Conservation (phyloP, 1,140 invertebrate genomes). For the Calycopis cecrops region DNA sequence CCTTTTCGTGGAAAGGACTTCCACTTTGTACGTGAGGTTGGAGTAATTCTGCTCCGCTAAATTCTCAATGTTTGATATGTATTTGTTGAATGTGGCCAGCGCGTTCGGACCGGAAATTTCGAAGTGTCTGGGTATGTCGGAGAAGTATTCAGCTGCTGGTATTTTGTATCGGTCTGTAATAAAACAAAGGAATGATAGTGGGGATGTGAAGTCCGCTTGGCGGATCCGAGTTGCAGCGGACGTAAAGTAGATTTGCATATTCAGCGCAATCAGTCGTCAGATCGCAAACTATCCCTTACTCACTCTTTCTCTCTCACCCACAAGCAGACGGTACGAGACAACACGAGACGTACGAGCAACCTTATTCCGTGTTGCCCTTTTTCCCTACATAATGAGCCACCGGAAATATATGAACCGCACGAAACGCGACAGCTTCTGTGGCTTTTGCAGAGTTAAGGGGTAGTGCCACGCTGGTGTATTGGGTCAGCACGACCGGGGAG, state of each 20-base stretch:
- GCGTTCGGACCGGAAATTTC: constrained; percentile 44
- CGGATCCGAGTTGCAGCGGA: background rate
- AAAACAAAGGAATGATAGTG: constrained; percentile 15
- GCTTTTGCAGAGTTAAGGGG: no score
- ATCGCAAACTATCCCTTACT: no score
- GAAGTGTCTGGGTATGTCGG: constrained; percentile 49
- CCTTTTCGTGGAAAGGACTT: constrained; percentile 30
- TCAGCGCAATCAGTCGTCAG: no score
- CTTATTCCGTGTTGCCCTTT: no score
- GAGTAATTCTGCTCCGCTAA: constrained; percentile 41
- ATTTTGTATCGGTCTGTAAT: constrained; percentile 43
- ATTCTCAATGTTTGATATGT: constrained; percentile 42
- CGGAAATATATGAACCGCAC: no score
- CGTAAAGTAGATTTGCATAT: constrained; percentile 7
- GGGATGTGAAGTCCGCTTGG: background rate
- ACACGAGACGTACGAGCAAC: no score
- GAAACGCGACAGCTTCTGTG: no score
- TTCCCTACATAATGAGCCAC: no score
- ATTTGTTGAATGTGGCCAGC: constrained; percentile 39
- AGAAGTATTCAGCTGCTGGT: constrained; percentile 37
- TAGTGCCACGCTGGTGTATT: no score
- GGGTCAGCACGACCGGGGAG: no score
- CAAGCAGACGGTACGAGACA: no score
- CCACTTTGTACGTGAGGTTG: constrained; percentile 44
- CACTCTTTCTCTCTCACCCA: no score